Evolutionary conservation across 2,888 invertebrate genomes (phyloP).

Genomic region (Rhagonycha lutea): DNA sequence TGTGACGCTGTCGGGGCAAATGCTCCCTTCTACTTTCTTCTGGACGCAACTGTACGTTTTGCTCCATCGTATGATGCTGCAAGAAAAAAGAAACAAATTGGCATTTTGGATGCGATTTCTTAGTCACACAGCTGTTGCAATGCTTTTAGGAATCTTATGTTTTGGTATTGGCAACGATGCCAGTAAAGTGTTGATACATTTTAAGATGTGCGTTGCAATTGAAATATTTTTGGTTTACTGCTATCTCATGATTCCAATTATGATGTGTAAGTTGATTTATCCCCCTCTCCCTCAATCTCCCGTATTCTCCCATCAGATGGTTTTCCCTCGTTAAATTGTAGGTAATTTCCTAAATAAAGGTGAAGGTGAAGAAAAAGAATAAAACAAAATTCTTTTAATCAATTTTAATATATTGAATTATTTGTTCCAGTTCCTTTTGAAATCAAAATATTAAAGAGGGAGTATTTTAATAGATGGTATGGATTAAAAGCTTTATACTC

Average conservation of each 20-base stretch:
- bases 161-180: background rate
- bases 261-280: background rate
- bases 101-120: background rate
- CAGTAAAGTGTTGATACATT: background rate
- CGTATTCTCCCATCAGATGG: background rate
- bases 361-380: too few relatives aligned
- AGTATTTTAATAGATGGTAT: conserved; percentile 72
- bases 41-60: background rate
- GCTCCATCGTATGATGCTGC: background rate
- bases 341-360: too few relatives aligned
- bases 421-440: conserved; percentile 63
- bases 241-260: background rate
- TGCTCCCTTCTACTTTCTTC: background rate
- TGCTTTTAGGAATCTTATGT: background rate
- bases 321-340: too few relatives aligned
- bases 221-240: background rate
- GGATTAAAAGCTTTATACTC: conserved; percentile 66
- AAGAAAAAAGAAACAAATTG: background rate
- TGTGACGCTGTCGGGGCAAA: too few relatives aligned
- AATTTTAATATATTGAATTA: conserved; percentile 3
- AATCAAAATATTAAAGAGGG: conserved; percentile 62
- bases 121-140: background rate
- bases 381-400: too few relatives aligned
- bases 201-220: background rate
- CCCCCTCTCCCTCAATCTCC: background rate